Base-by-base conservation (phyloP, 2,888 invertebrate species). In the Tetrapedia diversipes region DNA sequence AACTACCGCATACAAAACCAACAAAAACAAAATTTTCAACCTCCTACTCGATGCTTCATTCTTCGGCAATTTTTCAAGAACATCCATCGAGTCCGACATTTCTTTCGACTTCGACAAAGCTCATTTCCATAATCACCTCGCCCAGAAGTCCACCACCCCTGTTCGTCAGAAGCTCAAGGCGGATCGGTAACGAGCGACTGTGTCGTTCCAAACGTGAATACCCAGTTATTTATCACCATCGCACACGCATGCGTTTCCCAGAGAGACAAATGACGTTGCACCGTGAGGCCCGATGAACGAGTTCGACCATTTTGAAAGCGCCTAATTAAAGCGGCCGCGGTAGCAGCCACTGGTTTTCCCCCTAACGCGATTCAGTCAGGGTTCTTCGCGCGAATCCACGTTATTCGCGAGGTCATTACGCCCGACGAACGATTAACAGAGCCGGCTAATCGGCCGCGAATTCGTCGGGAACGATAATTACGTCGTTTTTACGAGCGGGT, bases 391-490 rank as follows among this genome's bases (percentile, higher is more conserved):
- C 59, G 45, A n/a, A 37, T 72, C 67, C 49, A 53, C 60, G 67
- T 73, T 73, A 77, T 73, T 68, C n/a, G n/a, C 16, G 39, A 43
- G 43, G 68, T 29, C 63, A 54, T 59, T 67, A 53, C 57, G 51
- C 65, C 43, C 19, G n/a, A n/a, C 43, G 59, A 27, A 47, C 74
- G 68, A 65, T 77, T 74, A 77, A 74, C 64, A 73, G 74, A 65
- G 43, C 69, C 65, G 70, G 59, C 68, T 81, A 75, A 76, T 78
- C 68, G 57, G 43, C 37, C 72, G 57, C 72, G 61, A 79, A 79
- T 82, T 76, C 77, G 75, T 68, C 57, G 57, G 37, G 34, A 59
- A 68, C 72, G 70, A 76, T 65, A 67, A 61, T 73, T 64, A 61
- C 61, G 60, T 32, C 24, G 70, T 59, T 71, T 75, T 78, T 75